Evolutionary conservation across 2,113 vertebrate species (phyloP).

Genomic region (Hippocampus barbouri): DNA sequence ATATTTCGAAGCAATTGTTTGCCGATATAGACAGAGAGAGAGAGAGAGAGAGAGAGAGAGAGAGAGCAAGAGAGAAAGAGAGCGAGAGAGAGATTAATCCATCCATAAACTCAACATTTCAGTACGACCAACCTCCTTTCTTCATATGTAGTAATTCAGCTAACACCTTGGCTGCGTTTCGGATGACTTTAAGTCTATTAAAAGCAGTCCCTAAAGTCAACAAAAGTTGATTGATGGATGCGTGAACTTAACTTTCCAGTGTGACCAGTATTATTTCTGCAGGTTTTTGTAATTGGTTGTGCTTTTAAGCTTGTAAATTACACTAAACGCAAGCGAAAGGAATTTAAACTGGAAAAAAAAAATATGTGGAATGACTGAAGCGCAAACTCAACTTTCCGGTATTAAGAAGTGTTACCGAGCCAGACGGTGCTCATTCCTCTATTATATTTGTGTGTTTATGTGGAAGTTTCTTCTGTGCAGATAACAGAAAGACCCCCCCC

Average conservation of each 20-base stretch:
- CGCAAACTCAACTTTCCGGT: not conserved
- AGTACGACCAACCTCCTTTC: not conserved
- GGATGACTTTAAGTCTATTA: not conserved
- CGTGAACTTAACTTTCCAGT: not conserved
- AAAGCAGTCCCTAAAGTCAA: not conserved
- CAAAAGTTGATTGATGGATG: not conserved
- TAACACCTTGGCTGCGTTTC: not conserved
- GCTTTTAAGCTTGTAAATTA: not conserved
- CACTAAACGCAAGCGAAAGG: not conserved
- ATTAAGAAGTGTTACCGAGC: slow-evolving; percentile 8
- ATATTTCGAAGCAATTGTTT: no score
- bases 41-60: no score
- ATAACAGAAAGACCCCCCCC: slow-evolving; percentile 41
- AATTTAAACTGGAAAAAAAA: not conserved
- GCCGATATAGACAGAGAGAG: no score
- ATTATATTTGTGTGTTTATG: slow-evolving; percentile 12
- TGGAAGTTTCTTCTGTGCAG: slow-evolving; percentile 41
- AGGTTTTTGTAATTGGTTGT: not conserved
- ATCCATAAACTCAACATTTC: not conserved
- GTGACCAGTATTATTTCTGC: not conserved
- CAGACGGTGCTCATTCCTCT: slow-evolving; percentile 15
- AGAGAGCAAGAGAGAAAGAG: no score
- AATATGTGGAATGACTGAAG: not conserved
- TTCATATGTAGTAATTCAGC: not conserved
- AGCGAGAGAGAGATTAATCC: no score